Evolutionary conservation across 1,140 invertebrate genomes (phyloP).

Genomic region (Pantala flavescens): DNA sequence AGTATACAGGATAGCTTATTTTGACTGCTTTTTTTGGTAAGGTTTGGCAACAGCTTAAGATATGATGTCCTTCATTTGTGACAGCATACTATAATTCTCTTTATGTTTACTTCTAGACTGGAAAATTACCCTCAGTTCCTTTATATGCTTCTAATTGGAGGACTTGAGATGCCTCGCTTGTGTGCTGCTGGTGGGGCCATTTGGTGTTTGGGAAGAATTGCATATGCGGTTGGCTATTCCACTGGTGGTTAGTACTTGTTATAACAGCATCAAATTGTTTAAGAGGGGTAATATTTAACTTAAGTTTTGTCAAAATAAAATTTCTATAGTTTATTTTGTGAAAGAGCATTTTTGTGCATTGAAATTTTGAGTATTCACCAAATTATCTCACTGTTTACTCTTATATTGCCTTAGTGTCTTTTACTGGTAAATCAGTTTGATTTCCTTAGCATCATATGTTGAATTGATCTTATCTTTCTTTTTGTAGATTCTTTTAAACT

Average conservation of each 20-base stretch:
- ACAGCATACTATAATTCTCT: neutral
- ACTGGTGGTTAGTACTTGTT: conserved; percentile 33
- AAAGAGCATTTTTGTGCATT: too few species aligned
- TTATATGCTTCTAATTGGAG: conserved; percentile 34
- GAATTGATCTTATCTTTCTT: too few species aligned
- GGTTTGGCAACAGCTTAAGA: too few species aligned
- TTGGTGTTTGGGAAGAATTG: conserved; percentile 35
- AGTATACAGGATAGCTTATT: too few species aligned
- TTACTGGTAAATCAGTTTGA: too few species aligned
- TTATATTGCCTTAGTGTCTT: too few species aligned
- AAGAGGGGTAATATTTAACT: neutral
- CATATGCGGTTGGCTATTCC: conserved; percentile 41
- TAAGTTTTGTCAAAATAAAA: conserved; percentile 10
- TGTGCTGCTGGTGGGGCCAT: conserved; percentile 34
- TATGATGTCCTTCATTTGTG: too few species aligned
- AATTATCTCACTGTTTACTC: too few species aligned
- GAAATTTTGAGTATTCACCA: too few species aligned
- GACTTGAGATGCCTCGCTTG: conserved; percentile 36
- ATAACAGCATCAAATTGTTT: neutral
- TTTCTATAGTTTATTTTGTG: neutral
- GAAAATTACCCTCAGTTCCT: conserved; percentile 38
- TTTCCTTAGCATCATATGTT: too few species aligned
- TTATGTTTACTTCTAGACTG: conserved; percentile 29
- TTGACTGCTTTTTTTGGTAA: too few species aligned
- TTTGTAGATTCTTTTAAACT: too few species aligned